phyloP scores from a whole-genome alignment of 2,888 invertebrate genomes.

The Rhogogaster chlorosoma region DNA sequence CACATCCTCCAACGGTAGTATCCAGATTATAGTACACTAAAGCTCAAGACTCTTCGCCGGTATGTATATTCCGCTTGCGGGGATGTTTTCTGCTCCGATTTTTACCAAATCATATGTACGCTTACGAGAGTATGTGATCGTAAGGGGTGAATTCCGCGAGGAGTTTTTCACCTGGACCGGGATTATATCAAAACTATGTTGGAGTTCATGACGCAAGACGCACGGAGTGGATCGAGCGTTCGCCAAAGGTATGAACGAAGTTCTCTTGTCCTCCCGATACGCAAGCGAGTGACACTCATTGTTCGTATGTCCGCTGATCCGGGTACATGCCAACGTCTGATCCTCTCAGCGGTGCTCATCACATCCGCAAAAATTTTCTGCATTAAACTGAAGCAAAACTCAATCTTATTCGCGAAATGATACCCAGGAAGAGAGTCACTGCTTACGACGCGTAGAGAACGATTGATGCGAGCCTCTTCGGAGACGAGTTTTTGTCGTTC shows the following conservation, averaged over 20 bases:
- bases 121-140: not conserved
- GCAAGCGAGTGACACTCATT: conserved; percentile 58
- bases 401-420: not conserved
- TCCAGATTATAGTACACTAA: conserved; percentile 45
- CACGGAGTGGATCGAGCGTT: conserved; percentile 45
- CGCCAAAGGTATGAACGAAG: conserved; percentile 51
- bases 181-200: conserved; percentile 37
- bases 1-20: conserved; percentile 57
- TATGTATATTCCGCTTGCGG: not conserved
- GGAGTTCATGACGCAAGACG: conserved; percentile 11
- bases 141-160: conserved; percentile 16
- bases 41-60: conserved; percentile 32
- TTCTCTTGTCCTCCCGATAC: conserved; percentile 50
- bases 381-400: not conserved
- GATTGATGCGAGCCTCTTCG: conserved; percentile 64
- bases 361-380: not conserved
- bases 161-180: conserved; percentile 18
- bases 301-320: conserved; percentile 54
- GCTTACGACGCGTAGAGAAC: conserved; percentile 33
- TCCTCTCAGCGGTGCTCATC: conserved; percentile 52
- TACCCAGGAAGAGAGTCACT: conserved; percentile 24
- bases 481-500: conserved; percentile 76
- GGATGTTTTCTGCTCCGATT: conserved; percentile 6
- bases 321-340: conserved; percentile 53
- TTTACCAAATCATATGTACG: not conserved